Percentiles rank a stretch among this genome's conserved stretches.
Conservation (phyloP, 2,797 vertebrate genomes). For the Chelonia mydas region DNA sequence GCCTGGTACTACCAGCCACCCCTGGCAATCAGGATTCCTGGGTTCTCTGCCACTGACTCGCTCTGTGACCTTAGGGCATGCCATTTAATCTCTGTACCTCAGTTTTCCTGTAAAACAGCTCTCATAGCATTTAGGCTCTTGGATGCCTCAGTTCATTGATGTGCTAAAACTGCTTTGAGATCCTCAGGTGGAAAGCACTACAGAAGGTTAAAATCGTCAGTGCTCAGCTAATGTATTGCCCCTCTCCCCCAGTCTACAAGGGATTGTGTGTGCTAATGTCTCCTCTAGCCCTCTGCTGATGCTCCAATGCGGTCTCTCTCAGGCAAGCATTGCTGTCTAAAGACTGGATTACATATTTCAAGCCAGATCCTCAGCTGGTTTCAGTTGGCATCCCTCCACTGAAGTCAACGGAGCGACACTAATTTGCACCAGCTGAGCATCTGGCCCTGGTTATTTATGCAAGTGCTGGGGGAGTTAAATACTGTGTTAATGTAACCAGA, state of each 20-base stretch:
- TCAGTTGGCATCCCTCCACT: not conserved
- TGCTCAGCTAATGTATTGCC: not conserved
- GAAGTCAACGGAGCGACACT: not conserved
- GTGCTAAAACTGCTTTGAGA: not conserved
- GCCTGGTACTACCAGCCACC: not conserved
- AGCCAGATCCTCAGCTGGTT: not conserved
- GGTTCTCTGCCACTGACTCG: not conserved
- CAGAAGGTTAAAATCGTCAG: not conserved
- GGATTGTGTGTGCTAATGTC: not conserved
- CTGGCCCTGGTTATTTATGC: not conserved
- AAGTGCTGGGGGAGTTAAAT: not conserved
- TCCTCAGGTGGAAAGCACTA: not conserved
- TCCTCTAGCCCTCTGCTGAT: not conserved
- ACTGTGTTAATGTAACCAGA: accelerated
- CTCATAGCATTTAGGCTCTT: not conserved
- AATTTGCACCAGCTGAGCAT: not conserved
- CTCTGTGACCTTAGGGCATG: not conserved
- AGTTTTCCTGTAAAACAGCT: accelerated
- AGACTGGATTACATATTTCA: not conserved
- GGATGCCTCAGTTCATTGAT: not conserved
- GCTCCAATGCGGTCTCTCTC: not conserved
- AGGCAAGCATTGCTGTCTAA: not conserved
- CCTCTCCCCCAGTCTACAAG: not conserved
- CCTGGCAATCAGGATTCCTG: not conserved
- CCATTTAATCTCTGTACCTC: not conserved